These are phyloP conservation scores for Pentamera pediparva DNA, from an alignment of 53 echinoderm and acorn worm species.

Conservation along the genomic window DNA sequence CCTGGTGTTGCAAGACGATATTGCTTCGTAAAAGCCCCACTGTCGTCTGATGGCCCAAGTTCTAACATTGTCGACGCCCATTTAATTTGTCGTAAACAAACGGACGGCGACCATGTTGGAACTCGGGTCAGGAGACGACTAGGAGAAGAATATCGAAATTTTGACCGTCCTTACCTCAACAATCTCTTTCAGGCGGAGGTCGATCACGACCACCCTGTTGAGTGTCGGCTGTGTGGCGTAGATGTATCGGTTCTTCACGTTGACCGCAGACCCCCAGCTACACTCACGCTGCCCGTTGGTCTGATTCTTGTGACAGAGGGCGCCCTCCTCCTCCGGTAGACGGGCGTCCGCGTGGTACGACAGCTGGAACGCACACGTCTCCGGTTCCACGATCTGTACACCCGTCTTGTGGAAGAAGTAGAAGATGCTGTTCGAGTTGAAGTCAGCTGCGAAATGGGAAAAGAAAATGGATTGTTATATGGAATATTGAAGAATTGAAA, in stretches of 20 bases:
- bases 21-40: too few species aligned
- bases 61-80: too few species aligned
- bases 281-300: constrained; percentile 42
- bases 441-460: constrained; percentile 37
- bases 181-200: constrained; percentile 63
- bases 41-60: too few species aligned
- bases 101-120: too few species aligned
- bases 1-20: too few species aligned
- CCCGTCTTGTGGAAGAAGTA: constrained; percentile 90
- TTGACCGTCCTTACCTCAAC: constrained; percentile 53
- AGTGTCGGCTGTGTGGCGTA: constrained; percentile 82
- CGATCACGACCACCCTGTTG: constrained; percentile 73
- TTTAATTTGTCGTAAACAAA: too few species aligned
- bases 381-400: constrained; percentile 81
- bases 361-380: constrained; percentile 67
- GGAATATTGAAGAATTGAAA: background rate
- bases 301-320: constrained; percentile 54
- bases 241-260: constrained; percentile 66
- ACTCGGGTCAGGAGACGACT: too few species aligned
- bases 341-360: constrained; percentile 54
- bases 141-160: too few species aligned
- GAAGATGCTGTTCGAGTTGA: constrained; percentile 50
- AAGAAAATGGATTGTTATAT: background rate
- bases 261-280: constrained; percentile 78
- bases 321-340: constrained; percentile 61